Conservation (phyloP, 1,140 invertebrate species). For the Drosophila trapezifrons region DNA sequence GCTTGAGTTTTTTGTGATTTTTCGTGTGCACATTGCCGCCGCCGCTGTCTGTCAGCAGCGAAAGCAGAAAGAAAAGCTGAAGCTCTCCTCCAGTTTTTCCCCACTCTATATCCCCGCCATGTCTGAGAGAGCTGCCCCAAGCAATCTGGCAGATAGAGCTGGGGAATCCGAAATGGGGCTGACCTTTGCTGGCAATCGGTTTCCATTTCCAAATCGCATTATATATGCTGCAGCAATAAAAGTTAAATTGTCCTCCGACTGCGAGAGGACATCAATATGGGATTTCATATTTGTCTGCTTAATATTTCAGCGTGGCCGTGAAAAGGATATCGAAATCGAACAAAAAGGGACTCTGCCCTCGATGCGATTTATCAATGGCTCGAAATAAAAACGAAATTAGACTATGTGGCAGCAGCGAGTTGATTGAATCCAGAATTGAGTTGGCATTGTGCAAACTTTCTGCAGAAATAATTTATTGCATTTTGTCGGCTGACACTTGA, state of each 20-base stretch:
- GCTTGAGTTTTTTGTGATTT: constrained; percentile 68
- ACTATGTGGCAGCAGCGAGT: constrained; percentile 45
- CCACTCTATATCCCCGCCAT: constrained; percentile 29
- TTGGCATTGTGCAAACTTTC: constrained; percentile 45
- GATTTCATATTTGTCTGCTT: constrained; percentile 78
- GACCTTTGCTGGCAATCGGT: constrained; percentile 77
- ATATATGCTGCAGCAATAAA: constrained; percentile 71
- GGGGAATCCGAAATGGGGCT: constrained; percentile 39
- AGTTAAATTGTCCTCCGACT: constrained; percentile 71
- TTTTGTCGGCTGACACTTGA: constrained; percentile 19
- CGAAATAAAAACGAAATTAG: constrained; percentile 54
- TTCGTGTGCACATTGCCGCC: constrained; percentile 46
- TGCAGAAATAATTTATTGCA: constrained; percentile 35
- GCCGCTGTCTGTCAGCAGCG: constrained; percentile 53
- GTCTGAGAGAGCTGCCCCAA: constrained; percentile 49
- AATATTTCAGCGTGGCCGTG: constrained; percentile 69
- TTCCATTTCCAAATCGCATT: constrained; percentile 71
- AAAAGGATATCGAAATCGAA: constrained; percentile 55
- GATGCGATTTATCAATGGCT: constrained; percentile 35
- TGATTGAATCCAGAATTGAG: constrained; percentile 52
- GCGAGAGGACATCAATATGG: constrained; percentile 60
- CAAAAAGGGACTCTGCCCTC: constrained; percentile 15
- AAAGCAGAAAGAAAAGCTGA: constrained; percentile 53
- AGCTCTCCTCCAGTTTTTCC: constrained; percentile 19
- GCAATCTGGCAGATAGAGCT: constrained; percentile 37